Evolutionary conservation across 2,113 vertebrate species (phyloP).

Genomic region (Cololabis saira): DNA sequence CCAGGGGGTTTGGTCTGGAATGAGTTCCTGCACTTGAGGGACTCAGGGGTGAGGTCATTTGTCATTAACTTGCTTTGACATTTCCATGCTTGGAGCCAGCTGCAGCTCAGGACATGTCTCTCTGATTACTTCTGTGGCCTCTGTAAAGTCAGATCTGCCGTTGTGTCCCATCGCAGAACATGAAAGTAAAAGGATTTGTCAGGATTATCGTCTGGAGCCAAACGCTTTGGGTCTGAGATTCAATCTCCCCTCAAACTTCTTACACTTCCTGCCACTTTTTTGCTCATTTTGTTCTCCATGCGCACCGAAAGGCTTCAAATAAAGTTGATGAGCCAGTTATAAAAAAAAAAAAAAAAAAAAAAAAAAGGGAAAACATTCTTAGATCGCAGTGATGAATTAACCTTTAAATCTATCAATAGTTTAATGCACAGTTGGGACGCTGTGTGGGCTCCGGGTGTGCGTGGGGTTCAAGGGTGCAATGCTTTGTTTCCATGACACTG

Average conservation of each 20-base stretch:
- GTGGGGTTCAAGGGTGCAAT: conserved; percentile 8
- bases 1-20: conserved; percentile 2
- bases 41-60: conserved; percentile 34
- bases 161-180: conserved; percentile 4
- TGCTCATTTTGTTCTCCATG: no score
- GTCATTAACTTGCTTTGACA: conserved; percentile 41
- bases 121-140: conserved; percentile 19
- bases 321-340: neutral
- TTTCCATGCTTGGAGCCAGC: conserved; percentile 24
- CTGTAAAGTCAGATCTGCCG: conserved; percentile 7
- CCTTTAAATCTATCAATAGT: conserved; percentile 6
- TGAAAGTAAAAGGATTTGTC: conserved; percentile 25
- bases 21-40: conserved; percentile 40
- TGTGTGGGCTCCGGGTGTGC: conserved; percentile 16
- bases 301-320: neutral
- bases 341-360: neutral
- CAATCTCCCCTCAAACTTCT: neutral
- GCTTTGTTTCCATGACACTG: conserved; percentile 56
- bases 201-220: conserved; percentile 18
- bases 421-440: neutral
- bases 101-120: conserved; percentile 12
- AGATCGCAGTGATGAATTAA: neutral
- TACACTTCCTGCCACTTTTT: neutral
- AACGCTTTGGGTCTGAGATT: neutral
- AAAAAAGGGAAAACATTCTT: neutral